Conservation (phyloP, 2,888 invertebrate genomes). For the Tanaodytes sp. region DNA sequence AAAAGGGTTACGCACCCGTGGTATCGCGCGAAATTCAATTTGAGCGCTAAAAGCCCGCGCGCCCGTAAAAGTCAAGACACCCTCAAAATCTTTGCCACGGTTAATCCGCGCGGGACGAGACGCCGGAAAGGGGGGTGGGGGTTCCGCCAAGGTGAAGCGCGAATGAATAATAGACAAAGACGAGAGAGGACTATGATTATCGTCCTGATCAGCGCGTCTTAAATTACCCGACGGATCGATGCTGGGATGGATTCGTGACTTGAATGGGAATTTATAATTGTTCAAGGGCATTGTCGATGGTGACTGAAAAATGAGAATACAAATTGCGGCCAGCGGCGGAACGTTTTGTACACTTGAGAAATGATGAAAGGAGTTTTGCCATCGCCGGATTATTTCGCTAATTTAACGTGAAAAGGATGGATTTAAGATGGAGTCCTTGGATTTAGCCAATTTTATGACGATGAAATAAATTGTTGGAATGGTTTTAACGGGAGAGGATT, state of each 20-base stretch:
- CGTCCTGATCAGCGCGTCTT: constrained; percentile 27
- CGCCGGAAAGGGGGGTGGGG: too few relatives aligned
- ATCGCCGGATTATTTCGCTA: too few relatives aligned
- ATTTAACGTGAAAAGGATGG: too few relatives aligned
- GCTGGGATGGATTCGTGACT: constrained; percentile 39
- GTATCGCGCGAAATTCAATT: constrained; percentile 50
- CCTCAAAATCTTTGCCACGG: constrained; percentile 46
- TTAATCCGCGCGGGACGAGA: constrained; percentile 50
- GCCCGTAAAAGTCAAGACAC: constrained; percentile 51
- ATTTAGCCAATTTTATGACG: too few relatives aligned
- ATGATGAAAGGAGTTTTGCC: too few relatives aligned
- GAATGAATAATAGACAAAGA: constrained; percentile 60
- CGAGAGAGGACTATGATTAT: constrained; percentile 31
- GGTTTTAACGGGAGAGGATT: too few relatives aligned
- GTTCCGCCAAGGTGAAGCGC: constrained; percentile 60
- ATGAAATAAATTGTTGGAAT: too few relatives aligned
- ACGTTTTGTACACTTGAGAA: too few relatives aligned
- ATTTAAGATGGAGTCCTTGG: too few relatives aligned
- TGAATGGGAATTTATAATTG: constrained; percentile 47
- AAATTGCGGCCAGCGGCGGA: constrained; percentile 30
- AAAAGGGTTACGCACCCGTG: constrained; percentile 40
- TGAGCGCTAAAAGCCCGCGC: constrained; percentile 42
- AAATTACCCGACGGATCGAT: constrained; percentile 36
- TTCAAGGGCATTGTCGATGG: constrained; percentile 13
- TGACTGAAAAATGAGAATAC: constrained; percentile 33